phyloP scores from a whole-genome alignment of 2,797 vertebrate genomes.

The Paratrypauchen microcephalus region DNA sequence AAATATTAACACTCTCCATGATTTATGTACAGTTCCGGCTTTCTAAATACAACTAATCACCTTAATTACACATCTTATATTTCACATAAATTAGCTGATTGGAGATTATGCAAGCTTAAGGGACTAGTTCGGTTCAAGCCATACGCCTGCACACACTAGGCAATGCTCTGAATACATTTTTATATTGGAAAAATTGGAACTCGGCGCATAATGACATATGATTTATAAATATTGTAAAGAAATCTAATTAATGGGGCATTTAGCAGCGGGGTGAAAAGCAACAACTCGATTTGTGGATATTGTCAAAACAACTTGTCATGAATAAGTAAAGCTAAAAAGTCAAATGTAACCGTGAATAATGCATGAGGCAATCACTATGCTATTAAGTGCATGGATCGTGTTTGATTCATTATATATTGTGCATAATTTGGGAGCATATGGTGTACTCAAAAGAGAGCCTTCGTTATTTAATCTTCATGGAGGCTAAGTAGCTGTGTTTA shows the following conservation, averaged over 20 bases:
- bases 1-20: conserved; percentile 31
- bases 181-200: background rate
- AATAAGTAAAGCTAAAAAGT: conserved; percentile 10
- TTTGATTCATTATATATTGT: conserved; percentile 24
- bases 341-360: background rate
- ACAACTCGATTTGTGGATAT: background rate
- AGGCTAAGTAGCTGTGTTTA: too few relatives aligned
- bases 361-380: conserved; percentile 4
- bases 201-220: background rate
- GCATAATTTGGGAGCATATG: background rate
- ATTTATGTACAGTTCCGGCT: conserved; percentile 37
- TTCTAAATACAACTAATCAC: conserved; percentile 41
- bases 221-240: conserved; percentile 8
- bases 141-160: conserved; percentile 8
- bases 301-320: conserved; percentile 5
- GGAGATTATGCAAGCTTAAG: conserved; percentile 19
- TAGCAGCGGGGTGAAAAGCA: background rate
- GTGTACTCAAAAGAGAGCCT: conserved; percentile 15
- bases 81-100: conserved; percentile 20
- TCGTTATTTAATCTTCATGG: background rate
- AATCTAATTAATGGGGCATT: conserved; percentile 7
- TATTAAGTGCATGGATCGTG: conserved; percentile 9
- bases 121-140: conserved; percentile 24
- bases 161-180: background rate
- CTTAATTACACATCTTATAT: conserved; percentile 35